Conservation (phyloP, 2,888 invertebrate genomes). For the Hyles lineata region DNA sequence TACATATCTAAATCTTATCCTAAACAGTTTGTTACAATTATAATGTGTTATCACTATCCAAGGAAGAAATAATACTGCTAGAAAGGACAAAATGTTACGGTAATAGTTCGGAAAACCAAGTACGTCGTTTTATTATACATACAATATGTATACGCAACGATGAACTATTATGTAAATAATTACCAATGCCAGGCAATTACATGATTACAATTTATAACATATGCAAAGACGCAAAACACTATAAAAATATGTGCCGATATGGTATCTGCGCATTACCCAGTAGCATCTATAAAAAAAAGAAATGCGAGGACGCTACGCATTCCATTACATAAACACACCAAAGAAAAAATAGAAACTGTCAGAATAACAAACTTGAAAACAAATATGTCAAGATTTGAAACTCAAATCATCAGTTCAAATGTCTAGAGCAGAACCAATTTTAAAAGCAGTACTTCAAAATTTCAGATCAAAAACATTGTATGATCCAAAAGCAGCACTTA, state of each 20-base stretch:
- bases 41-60: conserved; percentile 35
- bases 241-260: conserved; percentile 17
- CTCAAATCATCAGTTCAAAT: neutral
- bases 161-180: conserved; percentile 13
- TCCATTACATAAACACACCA: conserved; percentile 59
- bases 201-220: conserved; percentile 15
- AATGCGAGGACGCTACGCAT: neutral
- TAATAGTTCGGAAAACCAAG: conserved; percentile 30
- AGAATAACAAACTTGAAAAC: neutral
- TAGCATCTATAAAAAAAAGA: neutral
- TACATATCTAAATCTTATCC: conserved; percentile 25
- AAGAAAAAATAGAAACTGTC: conserved; percentile 65
- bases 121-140: conserved; percentile 11
- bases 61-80: conserved; percentile 66
- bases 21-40: conserved; percentile 22
- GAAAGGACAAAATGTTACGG: conserved; percentile 44
- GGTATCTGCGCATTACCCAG: neutral
- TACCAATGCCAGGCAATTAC: neutral
- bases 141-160: neutral
- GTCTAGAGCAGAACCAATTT: conserved; percentile 2
- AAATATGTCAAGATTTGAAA: neutral
- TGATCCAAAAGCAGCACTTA: conserved; percentile 8
- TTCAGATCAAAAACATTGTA: neutral
- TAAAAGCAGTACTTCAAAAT: conserved; percentile 2
- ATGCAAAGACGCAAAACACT: conserved; percentile 9